Percentiles rank a stretch among this genome's conserved stretches.
Evolutionary conservation across 2,888 invertebrate genomes (phyloP).

Genomic region (Odontothrips loti): DNA sequence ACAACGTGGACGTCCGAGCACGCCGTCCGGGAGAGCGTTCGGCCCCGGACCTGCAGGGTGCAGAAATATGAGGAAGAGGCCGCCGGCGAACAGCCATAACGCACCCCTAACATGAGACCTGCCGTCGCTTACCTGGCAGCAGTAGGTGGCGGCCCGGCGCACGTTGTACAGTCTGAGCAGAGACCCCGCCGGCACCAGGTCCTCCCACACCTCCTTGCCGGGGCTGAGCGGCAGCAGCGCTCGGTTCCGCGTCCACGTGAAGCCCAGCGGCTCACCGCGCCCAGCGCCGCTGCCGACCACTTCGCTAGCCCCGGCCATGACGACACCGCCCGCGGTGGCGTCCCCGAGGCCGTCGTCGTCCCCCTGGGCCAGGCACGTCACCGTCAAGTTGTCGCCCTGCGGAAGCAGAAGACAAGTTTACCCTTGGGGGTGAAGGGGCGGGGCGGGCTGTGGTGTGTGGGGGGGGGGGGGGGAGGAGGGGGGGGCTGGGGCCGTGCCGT

Average conservation of each 20-base stretch:
- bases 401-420: neutral
- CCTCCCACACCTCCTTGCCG: constrained; percentile 77
- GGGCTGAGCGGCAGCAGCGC: constrained; percentile 68
- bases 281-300: constrained; percentile 37
- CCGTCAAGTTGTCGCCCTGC: constrained; percentile 64
- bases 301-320: neutral
- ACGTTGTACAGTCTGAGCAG: constrained; percentile 73
- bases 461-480: neutral
- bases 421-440: neutral
- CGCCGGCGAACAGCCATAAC: constrained; percentile 46
- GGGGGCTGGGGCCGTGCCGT: no score
- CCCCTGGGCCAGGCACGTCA: constrained; percentile 66
- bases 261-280: constrained; percentile 62
- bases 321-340: constrained; percentile 21
- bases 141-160: constrained; percentile 58
- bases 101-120: constrained; percentile 47
- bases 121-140: constrained; percentile 60
- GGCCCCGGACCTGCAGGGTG: neutral
- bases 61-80: neutral
- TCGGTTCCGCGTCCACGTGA: constrained; percentile 78
- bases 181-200: constrained; percentile 71
- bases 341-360: constrained; percentile 47
- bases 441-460: neutral
- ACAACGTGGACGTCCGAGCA: constrained; percentile 7
- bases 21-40: neutral